A percentile compares a stretch with the other conserved stretches of the same genome.
Evolutionary conservation across 2,797 vertebrate genomes (phyloP).

Genomic region (Urophycis tenuis): DNA sequence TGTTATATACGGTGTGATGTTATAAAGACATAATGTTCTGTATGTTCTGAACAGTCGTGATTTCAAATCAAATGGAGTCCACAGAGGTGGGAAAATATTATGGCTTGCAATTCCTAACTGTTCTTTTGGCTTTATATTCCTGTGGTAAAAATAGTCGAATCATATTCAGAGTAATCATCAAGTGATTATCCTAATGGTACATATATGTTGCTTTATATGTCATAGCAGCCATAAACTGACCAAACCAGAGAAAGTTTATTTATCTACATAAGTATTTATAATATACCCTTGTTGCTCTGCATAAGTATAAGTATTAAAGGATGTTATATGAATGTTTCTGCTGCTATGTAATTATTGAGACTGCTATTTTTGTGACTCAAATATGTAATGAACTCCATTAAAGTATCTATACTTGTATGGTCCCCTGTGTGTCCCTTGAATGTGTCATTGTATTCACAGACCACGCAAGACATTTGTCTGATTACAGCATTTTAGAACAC

Average conservation of each 20-base stretch:
- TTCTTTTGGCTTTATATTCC: slow-evolving; percentile 41
- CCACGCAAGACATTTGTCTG: neutral
- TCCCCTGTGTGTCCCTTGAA: slow-evolving; percentile 31
- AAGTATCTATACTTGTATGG: slow-evolving; percentile 51
- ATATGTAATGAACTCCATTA: slow-evolving; percentile 62
- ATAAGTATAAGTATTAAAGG: slow-evolving; percentile 41
- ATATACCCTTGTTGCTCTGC: slow-evolving; percentile 51
- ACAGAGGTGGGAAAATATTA: slow-evolving; percentile 28
- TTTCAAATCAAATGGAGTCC: slow-evolving; percentile 28
- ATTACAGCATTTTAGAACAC: neutral
- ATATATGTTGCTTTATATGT: slow-evolving; percentile 7
- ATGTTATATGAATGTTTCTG: slow-evolving; percentile 65
- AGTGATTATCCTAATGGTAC: slow-evolving; percentile 28
- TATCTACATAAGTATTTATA: slow-evolving; percentile 62
- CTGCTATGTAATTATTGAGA: slow-evolving; percentile 66
- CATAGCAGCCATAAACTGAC: slow-evolving; percentile 23
- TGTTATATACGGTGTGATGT: slow-evolving; percentile 23
- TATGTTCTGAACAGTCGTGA: slow-evolving; percentile 42
- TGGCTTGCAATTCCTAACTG: slow-evolving; percentile 32
- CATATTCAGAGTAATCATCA: slow-evolving; percentile 40
- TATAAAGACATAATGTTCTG: slow-evolving; percentile 34
- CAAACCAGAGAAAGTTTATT: slow-evolving; percentile 51
- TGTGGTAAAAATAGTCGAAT: slow-evolving; percentile 45
- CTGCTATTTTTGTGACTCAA: slow-evolving; percentile 62
- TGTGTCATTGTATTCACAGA: slow-evolving; percentile 8